Evolutionary conservation across 2,113 vertebrate species (phyloP), one percentile per base, ranked within the genome.

Genomic region (Paradisaea rubra): DNA sequence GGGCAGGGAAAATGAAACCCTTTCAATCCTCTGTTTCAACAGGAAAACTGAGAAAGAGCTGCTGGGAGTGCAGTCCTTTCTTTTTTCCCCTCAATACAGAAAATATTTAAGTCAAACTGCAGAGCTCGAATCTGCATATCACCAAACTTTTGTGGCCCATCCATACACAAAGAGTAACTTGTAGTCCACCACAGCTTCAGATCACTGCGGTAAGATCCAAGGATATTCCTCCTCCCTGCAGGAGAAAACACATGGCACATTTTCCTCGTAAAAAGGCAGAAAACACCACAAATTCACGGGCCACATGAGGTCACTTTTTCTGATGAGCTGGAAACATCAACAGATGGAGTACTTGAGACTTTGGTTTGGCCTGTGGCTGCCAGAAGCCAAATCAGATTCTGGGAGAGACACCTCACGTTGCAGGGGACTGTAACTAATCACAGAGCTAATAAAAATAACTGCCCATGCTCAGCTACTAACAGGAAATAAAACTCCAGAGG

Each of bases 81-180:
- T 37, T 73, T 24, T 15, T 2, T 6, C 7, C 3, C 2, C 3
- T 2, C 10, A 30, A 11, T 0, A 0, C 6, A 60, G 53, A 25
- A 19, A 47, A 30, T 31, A 70, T 18, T 80, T 10, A 35, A 14
- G 23, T 66, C 47, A 66, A 27, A 57, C 28, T 33, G 16, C 9
- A 52, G 35, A 86, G 1, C 2, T 27, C 54, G 16, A 56, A 35
- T 53, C 37, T 79, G 41, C 9, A 16, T n/a, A 28, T 44, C 42
- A 85, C 10, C 44, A 49, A n/a, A 33, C 57, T 53, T 66, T 21
- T 69, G 44, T 49, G 33, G 2, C 7, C 16, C 10, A 6, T 4
- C 41, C 24, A 19, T 7, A 14, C 5, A 23, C 15, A 56, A 45
- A 86, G 61, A 3, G 16, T 10, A 4, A 11, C 8, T 14, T 9